Evolutionary conservation across 2,113 vertebrate species (phyloP), one percentile per base, ranked within the genome.

Genomic region (Lampris megalopsis): DNA sequence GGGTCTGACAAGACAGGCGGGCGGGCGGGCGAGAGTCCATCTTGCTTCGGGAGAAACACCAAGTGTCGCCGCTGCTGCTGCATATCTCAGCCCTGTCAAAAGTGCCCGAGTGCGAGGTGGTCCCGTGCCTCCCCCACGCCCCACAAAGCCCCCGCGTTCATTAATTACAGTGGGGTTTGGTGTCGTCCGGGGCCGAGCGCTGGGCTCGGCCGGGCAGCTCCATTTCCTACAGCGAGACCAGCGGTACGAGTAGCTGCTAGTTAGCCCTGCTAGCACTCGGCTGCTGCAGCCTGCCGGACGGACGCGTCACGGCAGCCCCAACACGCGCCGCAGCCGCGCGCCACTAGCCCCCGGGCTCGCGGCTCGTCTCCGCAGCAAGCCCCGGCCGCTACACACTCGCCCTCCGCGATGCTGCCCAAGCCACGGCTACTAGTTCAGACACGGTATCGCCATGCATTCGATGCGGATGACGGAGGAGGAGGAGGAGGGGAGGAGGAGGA

Each of bases 21-120:
- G 93, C 84, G 24, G 24, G 24, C 91, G 92, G 90, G 89, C 86
- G 94, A 96, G 97, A 98, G 96, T 97, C 97, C 97, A 98, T 98
- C 96, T 98, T 98, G 97, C 96, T 95, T 96, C 88, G 94, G 72
- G 77, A 93, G 92, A 94, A 94, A 92, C 93, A 84, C 90, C 87
- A 93, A 96, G 94, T 95, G 89, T 90, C 95, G 95, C 84, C 74
- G 82, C 80, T 62, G 71, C 68, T 49, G 74, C 63, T 24, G 73
- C 69, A 75, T 73, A 96, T 93, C 93, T 94, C 92, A 93, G 92
- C 94, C 75, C 89, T 95, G 95, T 94, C 94, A 94, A 95, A 95
- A 94, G 95, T 94, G 88, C 78, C 89, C 77, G 38, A 38, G 48
- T 90, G 92, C 95, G 92, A 92, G 95, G 78, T 81, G 69, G 68